Percentiles rank a stretch among this genome's conserved stretches.
Conservation (phyloP, 1,140 invertebrate genomes). For the Ostrea denselamellosa region DNA sequence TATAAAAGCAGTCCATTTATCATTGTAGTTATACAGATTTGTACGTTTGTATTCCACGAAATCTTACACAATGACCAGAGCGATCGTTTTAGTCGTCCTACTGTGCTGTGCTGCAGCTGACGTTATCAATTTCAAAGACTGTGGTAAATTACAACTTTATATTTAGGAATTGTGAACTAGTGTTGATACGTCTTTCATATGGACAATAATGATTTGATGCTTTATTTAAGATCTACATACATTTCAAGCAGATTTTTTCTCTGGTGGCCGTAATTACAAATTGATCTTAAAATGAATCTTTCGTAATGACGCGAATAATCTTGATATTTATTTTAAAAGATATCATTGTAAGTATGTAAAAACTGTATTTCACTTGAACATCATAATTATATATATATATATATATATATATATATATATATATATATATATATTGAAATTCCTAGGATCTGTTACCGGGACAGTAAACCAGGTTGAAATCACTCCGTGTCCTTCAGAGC, state of each 20-base stretch:
- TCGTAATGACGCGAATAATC: too few relatives aligned
- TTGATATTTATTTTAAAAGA: background rate
- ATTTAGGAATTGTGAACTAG: too few relatives aligned
- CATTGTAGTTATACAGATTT: too few relatives aligned
- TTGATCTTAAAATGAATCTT: too few relatives aligned
- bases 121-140: conserved; percentile 6
- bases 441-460: conserved; percentile 55
- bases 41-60: background rate
- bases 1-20: background rate
- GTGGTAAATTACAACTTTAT: background rate
- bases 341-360: background rate
- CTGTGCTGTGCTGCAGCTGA: background rate
- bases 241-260: too few relatives aligned
- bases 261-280: too few relatives aligned
- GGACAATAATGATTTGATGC: too few relatives aligned
- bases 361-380: background rate
- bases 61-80: background rate
- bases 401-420: too few relatives aligned
- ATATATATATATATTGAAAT: too few relatives aligned
- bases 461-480: conserved; percentile 55
- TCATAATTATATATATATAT: too few relatives aligned
- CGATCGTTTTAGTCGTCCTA: background rate
- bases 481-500: conserved; percentile 52
- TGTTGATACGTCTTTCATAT: too few relatives aligned
- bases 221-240: too few relatives aligned